Evolutionary conservation across 2,888 invertebrate species (phyloP).

Genomic region (Aricia artaxerxes): DNA sequence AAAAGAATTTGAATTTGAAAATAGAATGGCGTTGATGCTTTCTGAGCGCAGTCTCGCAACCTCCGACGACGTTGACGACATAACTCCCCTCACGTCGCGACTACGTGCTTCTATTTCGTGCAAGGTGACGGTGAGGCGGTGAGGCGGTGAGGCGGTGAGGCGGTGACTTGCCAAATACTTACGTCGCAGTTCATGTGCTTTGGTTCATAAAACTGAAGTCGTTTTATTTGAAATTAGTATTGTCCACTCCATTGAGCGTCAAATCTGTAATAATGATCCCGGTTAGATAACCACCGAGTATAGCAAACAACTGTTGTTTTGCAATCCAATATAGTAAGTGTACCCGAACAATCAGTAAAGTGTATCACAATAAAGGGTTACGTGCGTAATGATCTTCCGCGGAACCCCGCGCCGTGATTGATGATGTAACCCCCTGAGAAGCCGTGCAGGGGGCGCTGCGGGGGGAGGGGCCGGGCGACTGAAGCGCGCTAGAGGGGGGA

Average conservation of each 20-base stretch:
- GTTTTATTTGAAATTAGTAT: not conserved
- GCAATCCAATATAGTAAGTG: not conserved
- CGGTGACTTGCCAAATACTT: not conserved
- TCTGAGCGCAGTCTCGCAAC: not conserved
- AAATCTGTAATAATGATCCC: not conserved
- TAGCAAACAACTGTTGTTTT: not conserved
- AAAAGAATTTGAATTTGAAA: not conserved
- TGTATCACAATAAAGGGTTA: constrained; percentile 15
- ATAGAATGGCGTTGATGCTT: not conserved
- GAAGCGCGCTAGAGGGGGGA: not conserved
- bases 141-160: too few species aligned
- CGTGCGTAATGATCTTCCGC: constrained; percentile 18
- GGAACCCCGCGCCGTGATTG: constrained; percentile 6
- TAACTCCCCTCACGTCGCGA: not conserved
- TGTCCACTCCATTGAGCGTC: not conserved
- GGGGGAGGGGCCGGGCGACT: not conserved
- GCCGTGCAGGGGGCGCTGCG: not conserved
- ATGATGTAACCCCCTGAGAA: not conserved
- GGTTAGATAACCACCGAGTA: not conserved
- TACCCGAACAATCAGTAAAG: not conserved
- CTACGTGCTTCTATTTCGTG: not conserved
- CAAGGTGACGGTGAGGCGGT: not conserved
- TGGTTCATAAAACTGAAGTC: not conserved
- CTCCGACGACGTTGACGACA: not conserved
- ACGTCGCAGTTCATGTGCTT: too few species aligned